Base-by-base conservation (phyloP, 2,113 vertebrate genomes). In the Sebastes fasciatus region DNA sequence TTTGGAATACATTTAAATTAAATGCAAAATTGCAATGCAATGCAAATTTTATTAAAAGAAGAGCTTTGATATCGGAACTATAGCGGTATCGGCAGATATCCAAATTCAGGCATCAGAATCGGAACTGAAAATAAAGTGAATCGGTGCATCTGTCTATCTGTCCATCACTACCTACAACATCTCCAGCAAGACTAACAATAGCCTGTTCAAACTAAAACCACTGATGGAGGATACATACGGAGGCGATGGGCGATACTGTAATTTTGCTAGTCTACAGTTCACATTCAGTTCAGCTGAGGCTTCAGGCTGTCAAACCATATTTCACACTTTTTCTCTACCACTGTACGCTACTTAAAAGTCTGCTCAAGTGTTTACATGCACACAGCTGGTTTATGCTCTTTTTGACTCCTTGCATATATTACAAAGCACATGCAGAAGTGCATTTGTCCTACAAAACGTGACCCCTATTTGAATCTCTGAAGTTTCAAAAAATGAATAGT, bases 281-380 rank as follows among this genome's bases (percentile, higher is more conserved):
- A 84, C 66, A 11, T 54, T 49, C 52, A 72, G 90, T 91, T 89
- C 52, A 79, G 61, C 5, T 16, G 23, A 67, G 43, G 77, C 82
- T 88, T 79, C 12, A 4, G 49, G 87, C 74, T 83, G 79, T 75
- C 74, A 68, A 45, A 55, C 42, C 42, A 73, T 8, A 68, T 88
- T 86, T 72, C 62, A 2, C 65, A 26, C 23, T 51, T 69, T 73
- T 55, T 48, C 17, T 34, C 54, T 52, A 5, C 51, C 34, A n/a
- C 40, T 46, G 14, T 49, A 55, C 6, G 0, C 9, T 16, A 16
- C 52, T 63, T 79, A 21, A 49, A 66, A 86, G 79, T 72, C 67
- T 61, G 60, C 19, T 76, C 10, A 9, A 49, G 80, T 77, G 51
- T 51, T 73, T 0, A 54, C n/a, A 1, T 66, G 57, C 60, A 12